phyloP scores from a whole-genome alignment of 2,797 vertebrate genomes.

The Miichthys miiuy region DNA sequence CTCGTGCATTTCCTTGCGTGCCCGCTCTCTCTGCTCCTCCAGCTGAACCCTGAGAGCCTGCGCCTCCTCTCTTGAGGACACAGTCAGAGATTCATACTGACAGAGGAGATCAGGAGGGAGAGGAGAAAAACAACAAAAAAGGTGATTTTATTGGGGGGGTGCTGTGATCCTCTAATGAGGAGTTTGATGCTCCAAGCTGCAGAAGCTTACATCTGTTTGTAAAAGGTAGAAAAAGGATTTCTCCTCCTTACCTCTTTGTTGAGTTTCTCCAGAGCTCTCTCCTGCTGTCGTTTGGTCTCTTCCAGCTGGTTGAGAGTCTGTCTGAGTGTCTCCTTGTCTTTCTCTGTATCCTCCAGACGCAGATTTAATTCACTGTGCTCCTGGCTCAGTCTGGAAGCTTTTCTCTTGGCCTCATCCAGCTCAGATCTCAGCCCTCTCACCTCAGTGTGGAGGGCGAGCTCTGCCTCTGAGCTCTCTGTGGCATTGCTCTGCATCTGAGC shows the following conservation, averaged over 20 bases:
- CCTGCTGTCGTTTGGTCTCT: conserved; percentile 87
- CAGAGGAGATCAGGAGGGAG: conserved; percentile 1
- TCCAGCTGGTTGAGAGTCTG: conserved; percentile 87
- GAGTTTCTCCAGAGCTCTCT: conserved; percentile 88
- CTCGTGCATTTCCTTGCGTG: conserved; percentile 91
- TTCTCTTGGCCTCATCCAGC: conserved; percentile 90
- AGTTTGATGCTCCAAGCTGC: conserved; percentile 14
- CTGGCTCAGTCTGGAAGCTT: conserved; percentile 82
- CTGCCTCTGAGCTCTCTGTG: conserved; percentile 85
- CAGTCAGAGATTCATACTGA: conserved; percentile 66
- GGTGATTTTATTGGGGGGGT: background rate
- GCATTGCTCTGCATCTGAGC: conserved; percentile 83
- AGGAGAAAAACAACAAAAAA: conserved; percentile 7
- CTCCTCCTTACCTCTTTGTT: conserved; percentile 88
- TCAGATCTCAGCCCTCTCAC: conserved; percentile 85
- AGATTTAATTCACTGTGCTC: conserved; percentile 84
- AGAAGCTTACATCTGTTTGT: conserved; percentile 5
- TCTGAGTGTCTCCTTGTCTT: conserved; percentile 88
- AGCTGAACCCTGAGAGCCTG: conserved; percentile 87
- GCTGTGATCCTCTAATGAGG: conserved; percentile 20
- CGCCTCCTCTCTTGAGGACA: conserved; percentile 79
- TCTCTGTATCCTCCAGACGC: conserved; percentile 85
- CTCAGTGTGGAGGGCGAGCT: conserved; percentile 87
- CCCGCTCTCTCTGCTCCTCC: conserved; percentile 92
- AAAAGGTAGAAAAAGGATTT: background rate